Conservation (phyloP, 2,113 vertebrate species). For the Ophiodon elongatus region DNA sequence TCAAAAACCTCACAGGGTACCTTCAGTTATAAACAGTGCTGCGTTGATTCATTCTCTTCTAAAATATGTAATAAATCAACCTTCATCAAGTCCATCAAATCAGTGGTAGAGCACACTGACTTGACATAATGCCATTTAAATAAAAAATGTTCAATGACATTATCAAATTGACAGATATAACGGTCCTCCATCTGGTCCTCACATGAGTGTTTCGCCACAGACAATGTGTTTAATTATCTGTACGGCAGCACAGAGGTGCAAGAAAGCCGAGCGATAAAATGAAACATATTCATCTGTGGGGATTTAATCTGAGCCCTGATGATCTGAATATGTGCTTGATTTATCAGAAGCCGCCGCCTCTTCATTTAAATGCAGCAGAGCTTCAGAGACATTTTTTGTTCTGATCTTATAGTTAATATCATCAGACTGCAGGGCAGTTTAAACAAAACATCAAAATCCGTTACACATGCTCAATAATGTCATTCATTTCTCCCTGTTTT, state of each 20-base stretch:
- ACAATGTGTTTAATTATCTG: conserved; percentile 18
- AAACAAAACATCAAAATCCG: neutral
- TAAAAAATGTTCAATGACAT: neutral
- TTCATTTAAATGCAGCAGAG: conserved; percentile 21
- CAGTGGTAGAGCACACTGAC: neutral
- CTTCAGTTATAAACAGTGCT: neutral
- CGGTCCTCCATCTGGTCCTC: neutral
- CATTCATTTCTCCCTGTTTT: conserved; percentile 16
- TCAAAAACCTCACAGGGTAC: neutral
- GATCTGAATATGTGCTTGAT: conserved; percentile 15
- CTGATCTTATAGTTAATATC: conserved; percentile 1
- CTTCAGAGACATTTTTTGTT: neutral
- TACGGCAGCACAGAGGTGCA: neutral
- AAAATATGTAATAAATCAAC: neutral
- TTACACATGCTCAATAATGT: conserved; percentile 19
- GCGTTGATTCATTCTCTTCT: neutral
- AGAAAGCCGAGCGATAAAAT: conserved; percentile 4
- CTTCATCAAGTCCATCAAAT: neutral
- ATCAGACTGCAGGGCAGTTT: neutral
- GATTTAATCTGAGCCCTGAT: conserved; percentile 13
- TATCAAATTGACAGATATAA: neutral
- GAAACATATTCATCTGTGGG: conserved; percentile 6
- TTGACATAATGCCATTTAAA: neutral
- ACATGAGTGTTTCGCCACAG: neutral
- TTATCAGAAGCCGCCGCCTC: neutral